Evolutionary conservation across 2,113 vertebrate genomes (phyloP).

Genomic region (Pomatostomus ruficeps): DNA sequence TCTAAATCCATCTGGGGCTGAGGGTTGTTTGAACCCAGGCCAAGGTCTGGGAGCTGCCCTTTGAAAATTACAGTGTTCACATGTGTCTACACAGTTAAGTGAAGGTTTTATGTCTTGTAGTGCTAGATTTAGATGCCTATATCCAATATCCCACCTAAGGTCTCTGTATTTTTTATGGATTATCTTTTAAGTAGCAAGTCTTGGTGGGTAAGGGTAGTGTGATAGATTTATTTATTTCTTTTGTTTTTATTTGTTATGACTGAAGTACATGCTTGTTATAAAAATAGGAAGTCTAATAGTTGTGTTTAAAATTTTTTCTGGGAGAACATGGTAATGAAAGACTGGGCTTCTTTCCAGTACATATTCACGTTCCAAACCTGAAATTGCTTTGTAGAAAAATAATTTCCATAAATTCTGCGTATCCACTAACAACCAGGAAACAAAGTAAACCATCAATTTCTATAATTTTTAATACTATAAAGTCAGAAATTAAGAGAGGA

Average conservation of each 20-base stretch:
- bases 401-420: not conserved
- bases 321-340: not conserved
- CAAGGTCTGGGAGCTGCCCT: not conserved
- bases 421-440: not conserved
- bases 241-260: not conserved
- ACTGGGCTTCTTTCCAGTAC: not conserved
- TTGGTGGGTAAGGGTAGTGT: not conserved
- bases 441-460: not conserved
- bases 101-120: not conserved
- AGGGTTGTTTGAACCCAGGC: not conserved
- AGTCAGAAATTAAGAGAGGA: not conserved
- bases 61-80: not conserved
- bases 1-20: not conserved
- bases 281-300: constrained; percentile 2
- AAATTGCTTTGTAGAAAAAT: constrained; percentile 6
- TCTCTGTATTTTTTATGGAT: not conserved
- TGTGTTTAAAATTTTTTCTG: not conserved
- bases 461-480: not conserved
- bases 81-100: not conserved
- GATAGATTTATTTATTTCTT: not conserved
- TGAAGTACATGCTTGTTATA: not conserved
- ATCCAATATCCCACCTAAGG: not conserved
- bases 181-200: not conserved
- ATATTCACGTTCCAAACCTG: not conserved
- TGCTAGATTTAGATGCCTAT: not conserved